Base-by-base conservation (phyloP, 2,888 invertebrate genomes). In the Brachylomia viminalis region DNA sequence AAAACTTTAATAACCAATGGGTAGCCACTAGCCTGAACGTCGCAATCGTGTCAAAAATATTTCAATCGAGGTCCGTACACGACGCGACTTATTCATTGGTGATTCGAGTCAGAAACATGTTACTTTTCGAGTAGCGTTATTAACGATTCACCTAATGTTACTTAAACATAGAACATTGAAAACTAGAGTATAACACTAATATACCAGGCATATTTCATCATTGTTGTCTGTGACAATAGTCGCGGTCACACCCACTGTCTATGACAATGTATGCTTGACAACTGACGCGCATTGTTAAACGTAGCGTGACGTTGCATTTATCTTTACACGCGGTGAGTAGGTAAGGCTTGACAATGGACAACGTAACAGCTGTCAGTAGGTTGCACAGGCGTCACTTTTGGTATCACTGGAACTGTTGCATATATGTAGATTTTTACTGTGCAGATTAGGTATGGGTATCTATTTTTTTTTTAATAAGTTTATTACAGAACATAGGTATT, bases 171-270 rank as follows among this genome's bases (percentile, higher is more conserved):
- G n/a, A n/a, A n/a, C n/a, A n/a, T 58, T 30, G 8, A 20, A 20
- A 66, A 47, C 30, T 33, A 11, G 17, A 52, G 23, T 58, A 49
- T 30, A 30, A 23, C 5, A 66, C 15, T 6, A 6, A 30, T 30
- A 20, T 45, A 23, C 4, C 15, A 65, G 23, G 15, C 2, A 30
- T 23, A 49, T 30, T 10, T 33, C 66, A 30, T n/a, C n/a, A n/a
- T 52, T 30, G 49, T 52, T 0, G 10, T 30, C 11, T 17, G 1
- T 33, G 30, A 67, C 52, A 70, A 10, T n/a, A 17, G 30, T 56
- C 62, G 49, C 38, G 15, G 58, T 38, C 10, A 79, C 79, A 56
- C 73, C 78, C 54, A 42, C 33, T 67, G 56, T 79, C 33, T 59
- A 27, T 47, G n/a, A 64, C 62, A 70, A 45, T 10, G 38, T 27